Conservation (phyloP, 2,888 invertebrate genomes). For the Leptinotarsa tumamoca region DNA sequence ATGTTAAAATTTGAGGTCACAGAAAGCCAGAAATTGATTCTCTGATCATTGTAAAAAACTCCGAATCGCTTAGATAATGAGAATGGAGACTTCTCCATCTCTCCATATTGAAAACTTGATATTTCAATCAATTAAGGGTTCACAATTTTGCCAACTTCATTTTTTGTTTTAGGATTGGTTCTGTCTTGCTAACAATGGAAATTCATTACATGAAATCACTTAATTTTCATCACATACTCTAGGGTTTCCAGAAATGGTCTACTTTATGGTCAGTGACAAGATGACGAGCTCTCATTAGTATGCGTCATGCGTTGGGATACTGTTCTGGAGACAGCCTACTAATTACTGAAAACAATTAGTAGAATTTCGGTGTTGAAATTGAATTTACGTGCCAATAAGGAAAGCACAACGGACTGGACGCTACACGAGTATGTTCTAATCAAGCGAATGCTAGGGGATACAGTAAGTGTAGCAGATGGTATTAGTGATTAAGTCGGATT, state of each 20-base stretch:
- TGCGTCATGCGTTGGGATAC: conserved; percentile 21
- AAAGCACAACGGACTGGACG: conserved; percentile 13
- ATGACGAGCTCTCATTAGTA: conserved; percentile 20
- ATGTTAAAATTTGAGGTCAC: too few species aligned
- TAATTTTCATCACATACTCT: not conserved
- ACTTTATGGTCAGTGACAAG: conserved; percentile 9
- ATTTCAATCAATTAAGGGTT: too few species aligned
- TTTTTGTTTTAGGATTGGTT: not conserved
- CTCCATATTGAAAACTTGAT: too few species aligned
- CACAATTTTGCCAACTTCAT: too few species aligned
- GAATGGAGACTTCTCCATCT: too few species aligned
- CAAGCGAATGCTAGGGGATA: not conserved
- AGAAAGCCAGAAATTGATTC: too few species aligned
- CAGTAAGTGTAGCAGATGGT: conserved; percentile 14
- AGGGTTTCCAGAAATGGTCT: conserved; percentile 4
- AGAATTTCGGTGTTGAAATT: conserved; percentile 17
- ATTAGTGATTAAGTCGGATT: conserved; percentile 1
- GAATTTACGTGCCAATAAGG: conserved; percentile 29
- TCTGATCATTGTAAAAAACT: too few species aligned
- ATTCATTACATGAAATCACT: not conserved
- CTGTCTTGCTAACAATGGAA: not conserved
- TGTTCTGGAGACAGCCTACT: conserved; percentile 19
- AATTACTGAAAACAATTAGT: conserved; percentile 32
- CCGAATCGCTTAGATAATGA: too few species aligned
- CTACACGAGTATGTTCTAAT: not conserved